A percentile compares a stretch with the other conserved stretches of the same genome.
These are phyloP conservation scores for Myrmecobius fasciatus DNA, from an alignment of 2,113 vertebrate genomes.

Conservation along the genomic window DNA sequence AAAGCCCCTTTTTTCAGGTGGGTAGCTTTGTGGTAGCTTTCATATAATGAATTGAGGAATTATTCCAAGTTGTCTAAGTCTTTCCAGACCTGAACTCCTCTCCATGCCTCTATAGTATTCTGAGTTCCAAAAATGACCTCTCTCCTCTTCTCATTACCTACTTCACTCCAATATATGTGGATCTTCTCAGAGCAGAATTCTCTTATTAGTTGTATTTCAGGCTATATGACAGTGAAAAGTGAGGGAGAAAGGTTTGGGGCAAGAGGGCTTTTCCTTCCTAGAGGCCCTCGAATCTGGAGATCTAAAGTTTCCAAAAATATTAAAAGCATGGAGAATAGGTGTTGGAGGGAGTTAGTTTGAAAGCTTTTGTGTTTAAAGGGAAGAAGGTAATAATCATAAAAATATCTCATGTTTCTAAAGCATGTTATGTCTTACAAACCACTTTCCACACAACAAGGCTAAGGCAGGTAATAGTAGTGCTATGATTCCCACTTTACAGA, in stretches of 20 bases:
- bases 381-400: background rate
- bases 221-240: background rate
- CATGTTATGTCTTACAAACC: background rate
- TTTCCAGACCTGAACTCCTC: too few species aligned
- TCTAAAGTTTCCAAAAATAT: background rate
- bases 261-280: background rate
- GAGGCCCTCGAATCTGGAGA: background rate
- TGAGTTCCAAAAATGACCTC: background rate
- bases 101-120: background rate
- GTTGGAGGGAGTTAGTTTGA: background rate
- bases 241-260: background rate
- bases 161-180: background rate
- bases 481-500: background rate
- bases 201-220: background rate
- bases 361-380: background rate
- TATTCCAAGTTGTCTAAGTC: background rate
- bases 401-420: background rate
- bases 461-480: background rate
- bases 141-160: background rate
- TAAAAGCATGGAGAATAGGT: background rate
- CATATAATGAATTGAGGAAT: too few species aligned
- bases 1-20: too few species aligned
- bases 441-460: background rate
- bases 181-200: background rate
- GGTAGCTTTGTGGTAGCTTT: too few species aligned